These are phyloP conservation scores for Periparus ater DNA, from an alignment of 2,797 vertebrate genomes.

Conservation along the genomic window DNA sequence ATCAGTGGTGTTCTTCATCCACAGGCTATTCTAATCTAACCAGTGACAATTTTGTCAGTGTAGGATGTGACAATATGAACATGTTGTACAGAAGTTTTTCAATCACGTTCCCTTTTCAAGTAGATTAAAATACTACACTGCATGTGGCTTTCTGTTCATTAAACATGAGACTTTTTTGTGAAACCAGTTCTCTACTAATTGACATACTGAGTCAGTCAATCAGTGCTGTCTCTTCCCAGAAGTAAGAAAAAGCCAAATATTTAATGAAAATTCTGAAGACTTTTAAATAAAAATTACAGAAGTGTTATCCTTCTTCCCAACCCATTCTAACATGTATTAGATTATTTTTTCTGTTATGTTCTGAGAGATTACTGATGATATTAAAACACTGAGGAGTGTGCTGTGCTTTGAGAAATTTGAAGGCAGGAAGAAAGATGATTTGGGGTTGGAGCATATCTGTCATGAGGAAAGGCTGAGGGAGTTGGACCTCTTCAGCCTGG, in stretches of 20 bases:
- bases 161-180: background rate
- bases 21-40: background rate
- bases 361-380: background rate
- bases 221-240: background rate
- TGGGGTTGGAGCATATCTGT: background rate
- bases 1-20: background rate
- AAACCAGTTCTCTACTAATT: slow-evolving; percentile 5
- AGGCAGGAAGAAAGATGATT: background rate
- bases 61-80: background rate
- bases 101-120: background rate
- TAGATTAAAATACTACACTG: background rate
- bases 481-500: background rate
- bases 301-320: background rate
- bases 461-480: background rate
- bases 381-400: background rate
- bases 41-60: background rate
- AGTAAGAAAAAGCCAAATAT: background rate
- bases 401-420: background rate
- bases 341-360: background rate
- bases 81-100: background rate
- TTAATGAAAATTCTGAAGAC: background rate
- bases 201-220: background rate
- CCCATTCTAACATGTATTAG: background rate
- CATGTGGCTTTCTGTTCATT: slow-evolving; percentile 5
- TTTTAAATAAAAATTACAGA: background rate